Evolutionary conservation across 2,888 invertebrate species (phyloP).

Genomic region (Stenolophus ochropezus): DNA sequence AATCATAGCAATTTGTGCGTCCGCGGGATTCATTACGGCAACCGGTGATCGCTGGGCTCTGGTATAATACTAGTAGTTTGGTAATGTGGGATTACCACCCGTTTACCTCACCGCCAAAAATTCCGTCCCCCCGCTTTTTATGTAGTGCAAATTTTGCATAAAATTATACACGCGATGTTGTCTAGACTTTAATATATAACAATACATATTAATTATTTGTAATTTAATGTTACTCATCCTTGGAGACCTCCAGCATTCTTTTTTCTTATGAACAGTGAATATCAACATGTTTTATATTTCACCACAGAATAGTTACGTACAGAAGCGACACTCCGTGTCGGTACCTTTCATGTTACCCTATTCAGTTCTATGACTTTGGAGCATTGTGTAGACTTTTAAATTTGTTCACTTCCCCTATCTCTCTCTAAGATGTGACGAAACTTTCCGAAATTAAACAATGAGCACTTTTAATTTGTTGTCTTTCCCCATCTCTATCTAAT

Average conservation of each 20-base stretch:
- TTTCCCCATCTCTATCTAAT: too few relatives aligned
- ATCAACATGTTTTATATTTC: background rate
- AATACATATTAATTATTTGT: constrained; percentile 46
- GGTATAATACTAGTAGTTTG: constrained; percentile 50
- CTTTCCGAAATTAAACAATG: too few relatives aligned
- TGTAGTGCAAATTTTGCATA: constrained; percentile 50
- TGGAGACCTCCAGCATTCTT: background rate
- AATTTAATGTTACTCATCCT: constrained; percentile 40
- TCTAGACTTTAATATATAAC: constrained; percentile 45
- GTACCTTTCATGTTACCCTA: too few relatives aligned
- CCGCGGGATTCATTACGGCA: constrained; percentile 24
- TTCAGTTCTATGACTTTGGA: too few relatives aligned
- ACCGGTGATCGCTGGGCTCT: constrained; percentile 29
- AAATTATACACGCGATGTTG: constrained; percentile 43
- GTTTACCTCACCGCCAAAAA: constrained; percentile 47
- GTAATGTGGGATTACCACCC: constrained; percentile 42
- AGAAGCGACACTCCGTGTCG: too few relatives aligned
- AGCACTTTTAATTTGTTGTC: too few relatives aligned
- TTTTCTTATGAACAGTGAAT: background rate
- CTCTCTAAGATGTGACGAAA: too few relatives aligned
- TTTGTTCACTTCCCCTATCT: too few relatives aligned
- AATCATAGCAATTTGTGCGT: constrained; percentile 44
- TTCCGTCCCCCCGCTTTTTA: constrained; percentile 21
- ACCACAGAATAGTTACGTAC: too few relatives aligned
- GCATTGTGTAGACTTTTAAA: too few relatives aligned